phyloP scores from a whole-genome alignment of 1,140 invertebrate species.

The Meteorus sp. region DNA sequence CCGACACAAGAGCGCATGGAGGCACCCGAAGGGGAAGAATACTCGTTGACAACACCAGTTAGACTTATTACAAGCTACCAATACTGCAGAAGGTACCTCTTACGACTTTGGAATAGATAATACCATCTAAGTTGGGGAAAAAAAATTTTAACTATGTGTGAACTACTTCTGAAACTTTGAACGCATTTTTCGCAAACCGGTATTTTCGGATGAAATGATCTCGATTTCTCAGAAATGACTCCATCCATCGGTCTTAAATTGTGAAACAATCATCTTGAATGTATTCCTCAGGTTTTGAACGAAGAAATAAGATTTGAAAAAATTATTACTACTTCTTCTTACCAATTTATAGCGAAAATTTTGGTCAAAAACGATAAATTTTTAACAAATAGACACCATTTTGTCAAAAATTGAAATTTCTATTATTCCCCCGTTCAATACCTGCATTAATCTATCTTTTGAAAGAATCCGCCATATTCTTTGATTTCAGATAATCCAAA shows the following conservation, averaged over 20 bases:
- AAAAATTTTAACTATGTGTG: conserved; percentile 1
- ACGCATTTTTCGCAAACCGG: conserved; percentile 3
- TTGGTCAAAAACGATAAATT: too few species aligned
- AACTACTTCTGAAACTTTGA: conserved; percentile 5
- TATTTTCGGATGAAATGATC: neutral
- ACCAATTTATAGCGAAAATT: too few species aligned
- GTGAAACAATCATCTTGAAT: too few species aligned
- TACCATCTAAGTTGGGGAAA: conserved; percentile 3
- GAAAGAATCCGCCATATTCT: neutral
- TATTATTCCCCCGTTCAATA: neutral
- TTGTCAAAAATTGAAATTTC: neutral
- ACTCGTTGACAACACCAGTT: conserved; percentile 17
- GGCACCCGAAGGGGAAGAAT: conserved; percentile 16
- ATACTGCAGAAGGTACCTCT: neutral
- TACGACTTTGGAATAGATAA: neutral
- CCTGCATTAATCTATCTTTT: neutral
- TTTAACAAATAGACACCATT: too few species aligned
- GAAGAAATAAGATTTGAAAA: neutral
- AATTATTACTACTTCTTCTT: neutral
- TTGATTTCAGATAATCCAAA: neutral
- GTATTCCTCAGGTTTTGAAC: neutral
- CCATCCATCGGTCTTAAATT: too few species aligned
- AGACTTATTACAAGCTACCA: neutral
- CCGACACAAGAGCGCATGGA: conserved; percentile 12
- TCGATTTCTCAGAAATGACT: neutral